A percentile compares a stretch with the other conserved stretches of the same genome.
These are phyloP conservation scores for Anoplius nigerrimus DNA, from an alignment of 2,888 invertebrate genomes.

Conservation along the genomic window DNA sequence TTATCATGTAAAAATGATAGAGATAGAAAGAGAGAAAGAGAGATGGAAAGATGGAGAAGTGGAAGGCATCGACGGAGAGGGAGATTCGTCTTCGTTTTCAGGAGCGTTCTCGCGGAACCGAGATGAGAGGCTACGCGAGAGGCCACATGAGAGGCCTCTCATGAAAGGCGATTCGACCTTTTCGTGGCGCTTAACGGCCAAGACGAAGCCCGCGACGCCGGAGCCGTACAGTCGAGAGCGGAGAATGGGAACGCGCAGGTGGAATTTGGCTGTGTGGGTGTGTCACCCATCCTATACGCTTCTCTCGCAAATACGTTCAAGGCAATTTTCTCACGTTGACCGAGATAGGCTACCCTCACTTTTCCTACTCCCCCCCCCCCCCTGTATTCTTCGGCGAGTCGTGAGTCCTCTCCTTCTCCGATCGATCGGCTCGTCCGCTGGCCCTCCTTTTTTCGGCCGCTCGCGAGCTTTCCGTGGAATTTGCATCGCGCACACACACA, in stretches of 20 bases:
- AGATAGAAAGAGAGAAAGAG: not conserved
- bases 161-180: slow-evolving; percentile 45
- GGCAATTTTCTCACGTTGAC: not conserved
- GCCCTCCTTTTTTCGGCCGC: too few species aligned
- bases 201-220: too few species aligned
- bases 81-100: slow-evolving; percentile 20
- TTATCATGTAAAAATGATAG: too few species aligned
- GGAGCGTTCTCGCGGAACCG: slow-evolving; percentile 22
- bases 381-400: too few species aligned
- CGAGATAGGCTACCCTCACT: too few species aligned
- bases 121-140: slow-evolving; percentile 3
- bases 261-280: slow-evolving; percentile 54
- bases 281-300: slow-evolving; percentile 36
- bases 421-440: too few species aligned
- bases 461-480: not conserved
- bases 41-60: too few species aligned
- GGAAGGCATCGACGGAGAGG: not conserved
- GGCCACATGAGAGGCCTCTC: slow-evolving; percentile 19
- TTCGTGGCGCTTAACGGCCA: slow-evolving; percentile 34
- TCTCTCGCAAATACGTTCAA: not conserved
- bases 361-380: too few species aligned
- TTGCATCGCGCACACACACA: not conserved
- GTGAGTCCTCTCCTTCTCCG: too few species aligned
- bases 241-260: slow-evolving; percentile 48
- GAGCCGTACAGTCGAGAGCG: not conserved